Base-by-base conservation (phyloP, 2,797 vertebrate species). In the Neosalanx taihuensis region DNA sequence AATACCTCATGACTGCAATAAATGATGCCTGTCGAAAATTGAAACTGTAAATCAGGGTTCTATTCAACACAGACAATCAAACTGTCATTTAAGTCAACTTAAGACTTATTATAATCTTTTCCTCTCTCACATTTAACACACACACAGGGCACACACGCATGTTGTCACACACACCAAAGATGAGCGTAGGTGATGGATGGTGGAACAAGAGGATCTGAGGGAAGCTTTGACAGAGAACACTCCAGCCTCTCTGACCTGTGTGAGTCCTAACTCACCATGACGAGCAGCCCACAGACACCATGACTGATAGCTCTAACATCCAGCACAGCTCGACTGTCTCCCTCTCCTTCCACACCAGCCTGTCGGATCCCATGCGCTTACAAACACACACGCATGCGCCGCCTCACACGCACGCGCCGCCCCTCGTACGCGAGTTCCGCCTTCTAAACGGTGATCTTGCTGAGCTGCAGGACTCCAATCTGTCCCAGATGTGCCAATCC, bases 401-500 rank as follows among this genome's bases (percentile, higher is more conserved):
- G 65, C 70, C 71, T 74, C n/a, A 60, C 18, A 30, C 57, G 13
- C 64, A 67, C 57, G 31, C 64, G 64, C 20, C 81, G 78, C 80
- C 57, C 20, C n/a, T 35, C 57, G 23, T 56, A 41, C 46, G 57
- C 26, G 70, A 85, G 80, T 89, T 89, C 83, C 89, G 89, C 77
- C 72, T 78, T 70, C 75, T 70, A 75, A 72, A 71, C 59, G 57
- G 56, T 65, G 67, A 72, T 69, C 64, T 67, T 77, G 70, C 78
- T 80, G 67, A 85, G 81, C 79, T 79, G 82, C 75, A 56, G 73
- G 73, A 79, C 74, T 76, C 84, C 89, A 88, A 89, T 79, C 79
- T 79, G 80, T 87, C 87, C 90, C 92, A 92, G 89, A 91, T 91
- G 90, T 89, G 81, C 83, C 31, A 82, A 86, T 90, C 85, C 81